These are phyloP conservation scores for Propithecus perrieri DNA, from an alignment of 2,797 vertebrate genomes.

Conservation along the genomic window DNA sequence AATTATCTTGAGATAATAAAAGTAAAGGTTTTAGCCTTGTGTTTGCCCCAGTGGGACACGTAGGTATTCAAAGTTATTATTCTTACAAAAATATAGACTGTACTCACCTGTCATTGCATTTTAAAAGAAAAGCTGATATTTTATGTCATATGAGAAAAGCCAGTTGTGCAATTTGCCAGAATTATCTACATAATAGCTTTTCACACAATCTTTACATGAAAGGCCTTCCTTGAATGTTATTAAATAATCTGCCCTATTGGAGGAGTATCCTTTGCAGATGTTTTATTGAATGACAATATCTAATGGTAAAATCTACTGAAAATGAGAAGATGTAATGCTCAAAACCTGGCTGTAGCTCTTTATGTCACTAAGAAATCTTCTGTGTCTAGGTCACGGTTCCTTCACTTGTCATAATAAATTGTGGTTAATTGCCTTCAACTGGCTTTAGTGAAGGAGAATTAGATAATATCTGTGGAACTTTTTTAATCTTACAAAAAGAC, in stretches of 20 bases:
- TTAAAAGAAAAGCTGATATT: background rate
- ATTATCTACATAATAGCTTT: background rate
- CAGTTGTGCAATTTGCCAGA: background rate
- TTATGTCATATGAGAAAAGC: background rate
- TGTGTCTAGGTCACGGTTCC: background rate
- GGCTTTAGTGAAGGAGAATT: slow-evolving; percentile 6
- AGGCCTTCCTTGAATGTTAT: background rate
- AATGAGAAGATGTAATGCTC: background rate
- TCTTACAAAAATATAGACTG: background rate
- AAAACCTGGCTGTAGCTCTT: background rate
- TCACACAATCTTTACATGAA: background rate
- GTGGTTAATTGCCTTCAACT: slow-evolving; percentile 16
- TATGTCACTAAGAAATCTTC: background rate
- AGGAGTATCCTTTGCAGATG: background rate
- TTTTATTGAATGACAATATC: background rate
- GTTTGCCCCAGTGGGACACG: background rate
- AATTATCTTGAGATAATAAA: background rate
- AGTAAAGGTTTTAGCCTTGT: background rate
- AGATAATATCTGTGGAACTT: slow-evolving; percentile 16
- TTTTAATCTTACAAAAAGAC: slow-evolving; percentile 42
- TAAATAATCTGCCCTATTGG: background rate
- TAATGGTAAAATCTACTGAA: background rate
- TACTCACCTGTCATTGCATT: background rate
- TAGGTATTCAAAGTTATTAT: background rate
- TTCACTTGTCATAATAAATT: slow-evolving; percentile 28